Conservation (phyloP, 2,888 invertebrate genomes). For the Lasioglossum calceatum region DNA sequence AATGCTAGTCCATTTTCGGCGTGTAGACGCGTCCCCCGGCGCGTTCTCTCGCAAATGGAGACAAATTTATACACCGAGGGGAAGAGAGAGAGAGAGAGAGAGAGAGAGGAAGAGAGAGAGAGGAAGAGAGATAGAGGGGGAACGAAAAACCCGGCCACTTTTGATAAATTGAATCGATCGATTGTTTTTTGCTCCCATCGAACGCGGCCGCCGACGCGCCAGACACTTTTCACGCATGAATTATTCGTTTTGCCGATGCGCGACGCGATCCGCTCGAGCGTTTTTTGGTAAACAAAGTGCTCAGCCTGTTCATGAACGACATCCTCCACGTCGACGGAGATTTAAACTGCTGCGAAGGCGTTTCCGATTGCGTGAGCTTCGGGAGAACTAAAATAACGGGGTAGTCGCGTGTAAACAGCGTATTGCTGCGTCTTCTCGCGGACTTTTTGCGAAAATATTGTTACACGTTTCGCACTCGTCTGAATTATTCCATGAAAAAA, state of each 20-base stretch:
- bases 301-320: constrained; percentile 19
- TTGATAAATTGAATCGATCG: constrained; percentile 58
- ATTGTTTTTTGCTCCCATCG: constrained; percentile 32
- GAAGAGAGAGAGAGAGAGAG: background rate
- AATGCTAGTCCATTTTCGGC: constrained; percentile 51
- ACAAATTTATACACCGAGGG: constrained; percentile 47
- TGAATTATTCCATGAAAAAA: background rate
- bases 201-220: background rate
- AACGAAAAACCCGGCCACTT: constrained; percentile 34
- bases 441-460: background rate
- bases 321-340: background rate
- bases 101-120: too few species aligned
- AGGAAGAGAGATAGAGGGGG: background rate
- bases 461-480: too few species aligned
- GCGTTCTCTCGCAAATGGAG: constrained; percentile 53
- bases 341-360: background rate
- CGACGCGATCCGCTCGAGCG: background rate
- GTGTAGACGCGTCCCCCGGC: constrained; percentile 17
- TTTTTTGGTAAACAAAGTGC: constrained; percentile 25
- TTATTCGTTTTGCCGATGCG: constrained; percentile 21
- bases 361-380: background rate
- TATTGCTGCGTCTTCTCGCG: background rate
- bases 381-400: background rate
- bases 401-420: background rate
- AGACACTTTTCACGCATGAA: constrained; percentile 49